Conservation (phyloP, 2,113 vertebrate genomes). For the Chiloscyllium plagiosum region DNA sequence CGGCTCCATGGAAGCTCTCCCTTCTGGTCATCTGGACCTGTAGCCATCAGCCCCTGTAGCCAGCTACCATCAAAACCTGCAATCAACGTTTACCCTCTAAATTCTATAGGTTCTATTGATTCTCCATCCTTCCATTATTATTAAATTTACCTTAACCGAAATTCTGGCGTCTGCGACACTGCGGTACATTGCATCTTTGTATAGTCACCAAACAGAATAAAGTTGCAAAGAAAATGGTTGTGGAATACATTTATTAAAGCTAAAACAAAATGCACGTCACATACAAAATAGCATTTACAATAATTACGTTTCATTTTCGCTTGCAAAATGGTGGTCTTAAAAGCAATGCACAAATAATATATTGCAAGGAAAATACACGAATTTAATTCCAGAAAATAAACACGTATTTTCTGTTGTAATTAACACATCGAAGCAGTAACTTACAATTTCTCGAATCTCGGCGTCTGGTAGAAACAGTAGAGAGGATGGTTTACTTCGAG, state of each 20-base stretch:
- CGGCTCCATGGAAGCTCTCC: too few species aligned
- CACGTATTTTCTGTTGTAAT: background rate
- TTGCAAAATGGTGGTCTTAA: background rate
- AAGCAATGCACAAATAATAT: background rate
- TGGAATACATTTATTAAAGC: background rate
- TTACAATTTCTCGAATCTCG: too few species aligned
- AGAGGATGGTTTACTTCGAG: background rate
- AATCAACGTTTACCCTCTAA: too few species aligned
- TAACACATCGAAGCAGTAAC: background rate
- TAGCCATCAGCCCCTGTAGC: too few species aligned
- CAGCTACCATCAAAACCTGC: too few species aligned
- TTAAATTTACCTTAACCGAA: too few species aligned
- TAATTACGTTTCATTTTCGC: background rate
- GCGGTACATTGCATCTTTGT: background rate
- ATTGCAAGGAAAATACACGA: background rate
- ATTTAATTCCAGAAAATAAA: background rate
- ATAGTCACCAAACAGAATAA: background rate
- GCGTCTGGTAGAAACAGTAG: background rate
- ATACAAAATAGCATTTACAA: background rate
- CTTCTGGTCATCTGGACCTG: too few species aligned
- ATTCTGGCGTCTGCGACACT: too few species aligned
- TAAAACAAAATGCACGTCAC: background rate
- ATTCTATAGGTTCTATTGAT: background rate
- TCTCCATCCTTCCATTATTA: too few species aligned
- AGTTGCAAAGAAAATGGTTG: background rate